Conservation (phyloP, 2,113 vertebrate genomes). For the Micronycteris hirsuta region DNA sequence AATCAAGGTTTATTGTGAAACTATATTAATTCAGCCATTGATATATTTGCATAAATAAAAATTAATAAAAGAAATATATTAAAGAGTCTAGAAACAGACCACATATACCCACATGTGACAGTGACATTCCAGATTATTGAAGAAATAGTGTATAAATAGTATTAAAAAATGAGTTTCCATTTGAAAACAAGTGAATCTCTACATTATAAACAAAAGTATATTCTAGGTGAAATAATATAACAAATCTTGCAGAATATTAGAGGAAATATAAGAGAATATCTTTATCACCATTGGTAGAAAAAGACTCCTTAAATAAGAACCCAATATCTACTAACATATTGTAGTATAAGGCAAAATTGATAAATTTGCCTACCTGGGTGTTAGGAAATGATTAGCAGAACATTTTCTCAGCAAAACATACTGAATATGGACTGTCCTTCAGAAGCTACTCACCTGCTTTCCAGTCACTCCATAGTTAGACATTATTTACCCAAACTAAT, state of each 20-base stretch:
- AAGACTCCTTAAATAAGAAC: constrained; percentile 2
- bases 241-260: neutral
- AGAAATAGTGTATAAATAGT: neutral
- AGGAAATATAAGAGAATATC: neutral
- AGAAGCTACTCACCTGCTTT: neutral
- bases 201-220: neutral
- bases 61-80: neutral
- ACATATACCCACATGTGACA: neutral
- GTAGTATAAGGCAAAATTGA: neutral
- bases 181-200: neutral
- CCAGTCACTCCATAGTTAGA: neutral
- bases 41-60: neutral
- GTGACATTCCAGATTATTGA: neutral
- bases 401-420: neutral
- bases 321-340: neutral
- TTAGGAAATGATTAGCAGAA: neutral
- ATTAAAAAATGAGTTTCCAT: neutral
- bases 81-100: neutral
- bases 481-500: neutral
- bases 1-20: neutral
- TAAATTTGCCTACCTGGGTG: neutral
- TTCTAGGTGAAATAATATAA: neutral
- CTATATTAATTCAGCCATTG: neutral
- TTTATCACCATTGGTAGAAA: neutral
- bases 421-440: neutral